A percentile compares a stretch with the other conserved stretches of the same genome.
These are phyloP conservation scores for Arrhamphus sclerolepis DNA, from an alignment of 2,797 vertebrate genomes.

Conservation along the genomic window DNA sequence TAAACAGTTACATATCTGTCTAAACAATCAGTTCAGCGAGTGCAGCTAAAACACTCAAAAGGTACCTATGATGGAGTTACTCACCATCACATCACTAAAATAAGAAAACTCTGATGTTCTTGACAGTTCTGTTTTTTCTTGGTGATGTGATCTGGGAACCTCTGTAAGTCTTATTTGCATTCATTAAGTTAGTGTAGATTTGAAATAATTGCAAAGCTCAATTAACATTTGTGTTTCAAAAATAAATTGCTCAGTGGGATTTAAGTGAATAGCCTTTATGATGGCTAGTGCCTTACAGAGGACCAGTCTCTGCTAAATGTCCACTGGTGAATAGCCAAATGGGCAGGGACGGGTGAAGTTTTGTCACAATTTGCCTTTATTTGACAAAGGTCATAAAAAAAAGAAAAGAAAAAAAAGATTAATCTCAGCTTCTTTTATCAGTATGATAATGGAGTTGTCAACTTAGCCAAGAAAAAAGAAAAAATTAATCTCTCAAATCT, in stretches of 20 bases:
- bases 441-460: constrained; percentile 76
- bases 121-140: constrained; percentile 29
- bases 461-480: constrained; percentile 52
- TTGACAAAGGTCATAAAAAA: constrained; percentile 65
- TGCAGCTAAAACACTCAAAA: constrained; percentile 6
- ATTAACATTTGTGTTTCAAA: constrained; percentile 20
- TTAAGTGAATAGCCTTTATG: constrained; percentile 2
- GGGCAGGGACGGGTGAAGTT: background rate
- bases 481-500: constrained; percentile 81
- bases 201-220: constrained; percentile 9
- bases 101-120: constrained; percentile 12
- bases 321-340: constrained; percentile 12
- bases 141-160: constrained; percentile 1
- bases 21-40: background rate
- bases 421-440: constrained; percentile 61
- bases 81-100: constrained; percentile 1
- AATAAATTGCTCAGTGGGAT: constrained; percentile 5
- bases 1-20: constrained; percentile 1
- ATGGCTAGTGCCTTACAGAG: background rate
- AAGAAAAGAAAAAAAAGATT: constrained; percentile 64
- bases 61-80: constrained; percentile 8
- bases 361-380: constrained; percentile 31
- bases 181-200: constrained; percentile 14
- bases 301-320: constrained; percentile 13
- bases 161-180: constrained; percentile 32